Evolutionary conservation across 2,797 vertebrate genomes (phyloP).

Genomic region (Bradypus variegatus): DNA sequence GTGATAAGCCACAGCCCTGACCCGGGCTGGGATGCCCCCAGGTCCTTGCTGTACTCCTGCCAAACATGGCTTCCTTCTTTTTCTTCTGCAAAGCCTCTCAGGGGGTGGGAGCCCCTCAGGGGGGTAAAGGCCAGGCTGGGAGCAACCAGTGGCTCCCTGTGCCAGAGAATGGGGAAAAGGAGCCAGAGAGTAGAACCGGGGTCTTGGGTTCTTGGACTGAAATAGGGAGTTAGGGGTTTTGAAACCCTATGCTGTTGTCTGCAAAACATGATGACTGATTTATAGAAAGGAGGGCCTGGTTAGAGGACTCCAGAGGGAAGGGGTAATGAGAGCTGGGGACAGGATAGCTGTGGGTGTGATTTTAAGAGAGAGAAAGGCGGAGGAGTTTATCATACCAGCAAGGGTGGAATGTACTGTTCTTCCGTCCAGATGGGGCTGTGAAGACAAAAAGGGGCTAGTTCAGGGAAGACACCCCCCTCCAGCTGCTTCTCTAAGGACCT

Average conservation of each 20-base stretch:
- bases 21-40: background rate
- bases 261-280: constrained; percentile 7
- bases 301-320: background rate
- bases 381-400: constrained; percentile 45
- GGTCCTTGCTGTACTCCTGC: background rate
- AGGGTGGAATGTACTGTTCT: constrained; percentile 30
- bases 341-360: background rate
- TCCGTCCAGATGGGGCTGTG: constrained; percentile 48
- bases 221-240: background rate
- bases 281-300: background rate
- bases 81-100: constrained; percentile 62
- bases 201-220: background rate
- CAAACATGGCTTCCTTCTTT: constrained; percentile 27
- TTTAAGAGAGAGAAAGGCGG: constrained; percentile 35
- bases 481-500: background rate
- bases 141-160: constrained; percentile 18
- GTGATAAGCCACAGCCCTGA: constrained; percentile 54
- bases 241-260: background rate
- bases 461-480: background rate
- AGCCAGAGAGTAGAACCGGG: background rate
- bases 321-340: background rate
- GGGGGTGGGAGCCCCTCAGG: constrained; percentile 55
- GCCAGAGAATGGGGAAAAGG: background rate
- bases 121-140: background rate
- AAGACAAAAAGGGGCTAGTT: constrained; percentile 28